A percentile compares a stretch with the other conserved stretches of the same genome.
phyloP scores from a whole-genome alignment of 1,140 invertebrate genomes.

The Caenorhabditis inopinata region DNA sequence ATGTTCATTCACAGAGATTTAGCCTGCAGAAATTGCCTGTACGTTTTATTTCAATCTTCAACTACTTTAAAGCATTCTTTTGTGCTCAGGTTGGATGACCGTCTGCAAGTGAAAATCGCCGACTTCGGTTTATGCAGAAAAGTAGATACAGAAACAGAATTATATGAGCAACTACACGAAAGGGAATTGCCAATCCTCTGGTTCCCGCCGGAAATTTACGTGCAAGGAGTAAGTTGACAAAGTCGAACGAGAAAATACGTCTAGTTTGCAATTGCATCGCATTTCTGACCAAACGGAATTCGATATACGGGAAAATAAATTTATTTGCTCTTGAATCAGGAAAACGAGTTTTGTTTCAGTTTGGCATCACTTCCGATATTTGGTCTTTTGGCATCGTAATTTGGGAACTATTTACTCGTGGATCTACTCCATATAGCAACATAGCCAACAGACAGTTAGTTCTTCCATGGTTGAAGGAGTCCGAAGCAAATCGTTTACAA shows the following conservation, averaged over 20 bases:
- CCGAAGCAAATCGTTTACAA: background rate
- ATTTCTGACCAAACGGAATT: slow-evolving; percentile 71
- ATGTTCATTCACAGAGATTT: slow-evolving; percentile 90
- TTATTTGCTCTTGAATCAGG: no score
- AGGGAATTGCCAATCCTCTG: background rate
- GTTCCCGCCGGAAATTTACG: slow-evolving; percentile 1
- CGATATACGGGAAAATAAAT: slow-evolving; percentile 43
- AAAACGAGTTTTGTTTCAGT: slow-evolving; percentile 41
- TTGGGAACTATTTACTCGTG: slow-evolving; percentile 53
- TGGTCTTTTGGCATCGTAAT: slow-evolving; percentile 53
- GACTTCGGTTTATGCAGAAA: slow-evolving; percentile 93
- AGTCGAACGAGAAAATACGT: background rate
- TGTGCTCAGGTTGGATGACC: slow-evolving; percentile 8
- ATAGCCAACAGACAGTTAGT: background rate
- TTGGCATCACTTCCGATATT: slow-evolving; percentile 11
- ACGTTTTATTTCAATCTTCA: slow-evolving; percentile 70
- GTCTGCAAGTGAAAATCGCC: slow-evolving; percentile 73
- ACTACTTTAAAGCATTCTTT: background rate
- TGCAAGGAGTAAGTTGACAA: background rate
- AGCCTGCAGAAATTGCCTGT: slow-evolving; percentile 86
- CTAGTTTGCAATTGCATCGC: background rate
- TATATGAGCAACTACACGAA: background rate
- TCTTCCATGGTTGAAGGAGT: background rate
- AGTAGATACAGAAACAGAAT: slow-evolving; percentile 70
- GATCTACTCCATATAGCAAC: slow-evolving; percentile 44